phyloP scores from a whole-genome alignment of 1,140 invertebrate species.

The Ladona fulva region DNA sequence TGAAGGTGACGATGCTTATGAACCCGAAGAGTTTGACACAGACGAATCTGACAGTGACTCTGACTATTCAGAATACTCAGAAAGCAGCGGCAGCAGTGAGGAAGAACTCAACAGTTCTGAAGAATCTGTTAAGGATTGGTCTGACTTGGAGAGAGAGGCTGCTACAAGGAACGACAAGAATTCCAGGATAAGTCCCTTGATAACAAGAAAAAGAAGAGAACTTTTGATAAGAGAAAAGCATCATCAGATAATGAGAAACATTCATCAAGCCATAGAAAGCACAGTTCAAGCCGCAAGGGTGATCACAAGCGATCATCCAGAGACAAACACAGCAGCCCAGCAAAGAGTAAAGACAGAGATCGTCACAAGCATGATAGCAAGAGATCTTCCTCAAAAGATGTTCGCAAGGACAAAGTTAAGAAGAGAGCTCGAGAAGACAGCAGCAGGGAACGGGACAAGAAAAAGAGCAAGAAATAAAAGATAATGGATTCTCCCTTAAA shows the following conservation, averaged over 20 bases:
- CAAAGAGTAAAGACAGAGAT: conserved; percentile 33
- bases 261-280: conserved; percentile 21
- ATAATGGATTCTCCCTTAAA: too few relatives aligned
- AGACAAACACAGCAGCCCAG: conserved; percentile 26
- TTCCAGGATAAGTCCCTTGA: conserved; percentile 39
- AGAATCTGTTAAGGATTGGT: conserved; percentile 98
- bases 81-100: conserved; percentile 64
- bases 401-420: conserved; percentile 35
- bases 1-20: conserved; percentile 48
- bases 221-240: not conserved
- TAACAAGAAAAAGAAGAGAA: conserved; percentile 20
- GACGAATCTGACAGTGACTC: conserved; percentile 70
- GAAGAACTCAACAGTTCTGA: conserved; percentile 70
- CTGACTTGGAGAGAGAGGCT: conserved; percentile 87
- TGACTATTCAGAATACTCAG: conserved; percentile 78
- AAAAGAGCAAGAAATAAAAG: conserved; percentile 12
- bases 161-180: conserved; percentile 59
- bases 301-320: conserved; percentile 23
- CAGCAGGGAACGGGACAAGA: conserved; percentile 26
- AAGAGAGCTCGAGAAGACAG: conserved; percentile 66
- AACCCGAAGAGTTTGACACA: conserved; percentile 63
- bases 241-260: conserved; percentile 21
- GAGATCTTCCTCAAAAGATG: conserved; percentile 34
- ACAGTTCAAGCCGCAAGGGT: conserved; percentile 25
- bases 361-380: conserved; percentile 33